These are phyloP conservation scores for Malurus alboscapulatus DNA, from an alignment of 2,113 vertebrate species.

Conservation along the genomic window DNA sequence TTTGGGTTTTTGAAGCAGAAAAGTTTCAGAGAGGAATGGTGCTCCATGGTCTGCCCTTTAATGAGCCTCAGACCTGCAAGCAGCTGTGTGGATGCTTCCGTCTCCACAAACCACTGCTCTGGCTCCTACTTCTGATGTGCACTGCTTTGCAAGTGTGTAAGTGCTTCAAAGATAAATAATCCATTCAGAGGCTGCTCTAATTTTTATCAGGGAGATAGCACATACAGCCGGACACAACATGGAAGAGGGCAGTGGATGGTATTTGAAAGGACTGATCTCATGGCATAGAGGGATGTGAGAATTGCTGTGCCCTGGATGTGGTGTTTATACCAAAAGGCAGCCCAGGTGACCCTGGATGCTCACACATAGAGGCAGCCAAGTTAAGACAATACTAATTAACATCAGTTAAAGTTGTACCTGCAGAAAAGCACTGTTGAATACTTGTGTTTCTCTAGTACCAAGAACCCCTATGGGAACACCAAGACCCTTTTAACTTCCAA, in stretches of 20 bases:
- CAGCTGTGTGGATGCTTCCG: rapidly evolving
- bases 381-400: not conserved
- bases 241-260: not conserved
- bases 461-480: not conserved
- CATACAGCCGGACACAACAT: not conserved
- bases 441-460: not conserved
- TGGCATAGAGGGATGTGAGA: rapidly evolving
- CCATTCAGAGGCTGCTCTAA: not conserved
- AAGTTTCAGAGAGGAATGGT: not conserved
- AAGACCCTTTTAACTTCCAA: not conserved
- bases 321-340: not conserved
- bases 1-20: not conserved
- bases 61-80: not conserved
- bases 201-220: not conserved
- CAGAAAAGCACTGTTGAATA: not conserved
- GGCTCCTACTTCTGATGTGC: rapidly evolving
- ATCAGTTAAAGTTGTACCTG: not conserved
- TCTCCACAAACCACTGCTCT: rapidly evolving
- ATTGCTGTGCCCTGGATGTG: not conserved
- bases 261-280: not conserved
- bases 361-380: not conserved
- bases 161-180: not conserved
- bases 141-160: rapidly evolving
- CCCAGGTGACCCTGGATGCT: too few species aligned
- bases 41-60: rapidly evolving